Base-by-base conservation (phyloP, 2,797 vertebrate species). In the Thamnophis elegans region DNA sequence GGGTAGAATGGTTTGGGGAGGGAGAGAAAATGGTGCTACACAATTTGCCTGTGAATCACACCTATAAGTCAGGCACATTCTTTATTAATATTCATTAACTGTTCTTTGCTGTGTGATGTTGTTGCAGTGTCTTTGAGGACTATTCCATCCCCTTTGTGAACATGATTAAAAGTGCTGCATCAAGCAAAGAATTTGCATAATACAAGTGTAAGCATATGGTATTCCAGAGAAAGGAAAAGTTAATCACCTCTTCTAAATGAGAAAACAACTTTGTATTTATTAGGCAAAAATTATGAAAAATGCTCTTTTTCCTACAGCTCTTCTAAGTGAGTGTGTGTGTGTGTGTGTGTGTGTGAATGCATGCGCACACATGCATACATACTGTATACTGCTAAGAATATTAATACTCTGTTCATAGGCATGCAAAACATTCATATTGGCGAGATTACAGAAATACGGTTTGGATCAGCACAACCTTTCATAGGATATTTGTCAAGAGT, bases 221-320 rank as follows among this genome's bases (percentile, higher is more conserved):
- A 2, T 89, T 65, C 87, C 55, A 28, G 88, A 89, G 90, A 56
- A 91, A 87, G 51, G 28, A 62, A 92, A 82, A 62, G 51, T 85
- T 88, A 88, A 92, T 89, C 51, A 12, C 22, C n/a, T 55, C 51
- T 62, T 82, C 18, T 87, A 93, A 93, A 91, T 85, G 47, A 91
- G 9, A 78, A 90, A 86, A 55, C 59, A 89, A 51, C 54, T 92
- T 92, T 92, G 65, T 88, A 73, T 20, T 88, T 58, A 92, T 92
- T 92, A 92, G 90, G 1, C 13, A 10, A 26, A 89, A 90, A 51
- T 5, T 62, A 36, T 88, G 88, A 85, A 91, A 94, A 91, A 89
- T 36, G 1, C 60, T 36, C 73, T 12, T 53, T 54, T n/a, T 36
- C 62, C 7, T 14, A 8, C 1, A 11, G 53, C 18, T 51, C 16